phyloP scores from a whole-genome alignment of 2,888 invertebrate genomes.

The Chloromyia formosa region DNA sequence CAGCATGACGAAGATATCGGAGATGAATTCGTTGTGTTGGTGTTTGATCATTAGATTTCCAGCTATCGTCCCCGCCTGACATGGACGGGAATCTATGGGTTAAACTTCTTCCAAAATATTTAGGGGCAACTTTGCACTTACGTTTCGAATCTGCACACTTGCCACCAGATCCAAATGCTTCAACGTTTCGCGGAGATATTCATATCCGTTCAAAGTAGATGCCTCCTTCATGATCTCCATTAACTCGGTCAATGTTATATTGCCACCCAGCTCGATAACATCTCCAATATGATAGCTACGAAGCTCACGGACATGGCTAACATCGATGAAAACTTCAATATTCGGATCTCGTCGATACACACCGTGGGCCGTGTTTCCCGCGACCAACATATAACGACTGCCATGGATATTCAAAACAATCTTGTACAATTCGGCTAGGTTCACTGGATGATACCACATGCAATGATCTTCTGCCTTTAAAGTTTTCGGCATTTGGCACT shows the following conservation, averaged over 20 bases:
- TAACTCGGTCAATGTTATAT: constrained; percentile 65
- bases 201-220: constrained; percentile 64
- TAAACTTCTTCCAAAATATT: constrained; percentile 61
- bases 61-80: constrained; percentile 72
- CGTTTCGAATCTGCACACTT: constrained; percentile 71
- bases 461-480: neutral
- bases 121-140: constrained; percentile 60
- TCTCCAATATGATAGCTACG: constrained; percentile 56
- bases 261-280: constrained; percentile 64
- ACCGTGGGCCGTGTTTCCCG: constrained; percentile 78
- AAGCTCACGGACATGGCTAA: constrained; percentile 68
- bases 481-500: neutral
- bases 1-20: constrained; percentile 72
- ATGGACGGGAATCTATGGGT: constrained; percentile 66
- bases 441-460: constrained; percentile 67
- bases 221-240: constrained; percentile 65
- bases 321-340: constrained; percentile 68
- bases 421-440: constrained; percentile 67
- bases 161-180: constrained; percentile 73
- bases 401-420: constrained; percentile 65
- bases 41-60: constrained; percentile 78
- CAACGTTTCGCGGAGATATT: constrained; percentile 65
- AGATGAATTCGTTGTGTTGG: constrained; percentile 72
- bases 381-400: constrained; percentile 69
- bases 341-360: constrained; percentile 55